Evolutionary conservation across 1,140 invertebrate species (phyloP), one percentile per base, ranked within the genome.

Genomic region (Aphaenogaster floridana): DNA sequence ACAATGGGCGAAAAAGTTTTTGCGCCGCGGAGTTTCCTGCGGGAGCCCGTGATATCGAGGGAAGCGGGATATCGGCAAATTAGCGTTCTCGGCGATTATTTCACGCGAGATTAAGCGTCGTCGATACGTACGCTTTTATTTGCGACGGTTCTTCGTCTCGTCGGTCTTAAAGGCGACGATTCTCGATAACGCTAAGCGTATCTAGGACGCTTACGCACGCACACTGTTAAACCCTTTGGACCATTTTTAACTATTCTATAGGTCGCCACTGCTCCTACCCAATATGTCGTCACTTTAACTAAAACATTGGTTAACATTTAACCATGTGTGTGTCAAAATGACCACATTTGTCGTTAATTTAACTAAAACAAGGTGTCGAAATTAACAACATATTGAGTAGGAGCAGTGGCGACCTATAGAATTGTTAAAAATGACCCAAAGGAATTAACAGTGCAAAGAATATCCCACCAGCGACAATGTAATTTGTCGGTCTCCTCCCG

Each of bases 1-100:
- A 92, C 92, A 92, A 93, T 92, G 89, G 90, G 81, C 79, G 86
- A 88, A 93, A 69, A 92, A 91, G 76, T 90, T 93, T 89, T 91
- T 91, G 85, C 63, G 45, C 17, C 76, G 71, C 69, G 86, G 61
- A 90, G 52, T 50, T 84, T 48, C 69, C 57, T 68, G 69, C n/a
- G n/a, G 42, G 28, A 83, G 36, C 34, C 52, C 42, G 39, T 59
- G 39, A 61, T 61, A 74, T 83, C 68, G 11, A 28, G 39, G 42
- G 8, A 36, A 34, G 28, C 80, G 9, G 21, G 39, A 61, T 81
- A 81, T 72, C 52, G 39, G 28, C 17, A 28, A 83, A 83, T 83
- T 83, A 83, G 80, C 28, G n/a, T 81, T 39, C 36, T 72, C 50
- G 11, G 8, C 28, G 68, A 83, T 74, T 61, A 83, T 42, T 71